Conservation (phyloP, 2,113 vertebrate genomes). For the Gymnarchus niloticus region DNA sequence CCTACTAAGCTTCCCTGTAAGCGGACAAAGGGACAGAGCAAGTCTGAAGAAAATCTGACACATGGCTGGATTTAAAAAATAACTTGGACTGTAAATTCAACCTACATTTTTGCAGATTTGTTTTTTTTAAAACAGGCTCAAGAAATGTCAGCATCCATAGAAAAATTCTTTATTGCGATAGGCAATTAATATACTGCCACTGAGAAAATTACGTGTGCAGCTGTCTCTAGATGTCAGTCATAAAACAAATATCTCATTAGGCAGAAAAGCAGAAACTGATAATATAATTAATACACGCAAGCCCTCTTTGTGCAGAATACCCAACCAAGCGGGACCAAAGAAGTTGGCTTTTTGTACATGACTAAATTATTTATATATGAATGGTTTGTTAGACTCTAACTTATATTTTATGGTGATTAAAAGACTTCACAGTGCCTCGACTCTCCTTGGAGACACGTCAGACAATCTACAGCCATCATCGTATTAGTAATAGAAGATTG, state of each 20-base stretch:
- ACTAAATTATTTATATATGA: conserved; percentile 22
- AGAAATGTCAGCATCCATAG: not conserved
- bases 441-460: too few relatives aligned
- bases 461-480: not conserved
- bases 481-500: not conserved
- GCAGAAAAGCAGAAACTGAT: conserved; percentile 14
- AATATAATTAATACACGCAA: conserved; percentile 6
- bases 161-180: not conserved
- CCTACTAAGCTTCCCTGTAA: not conserved
- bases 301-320: not conserved
- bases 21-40: not conserved
- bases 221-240: not conserved
- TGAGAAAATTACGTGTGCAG: not conserved
- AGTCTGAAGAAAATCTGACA: not conserved
- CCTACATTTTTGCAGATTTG: not conserved
- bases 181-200: conserved; percentile 7
- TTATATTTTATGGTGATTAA: not conserved
- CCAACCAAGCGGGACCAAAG: not conserved
- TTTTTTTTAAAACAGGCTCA: not conserved
- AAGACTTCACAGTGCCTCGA: not conserved
- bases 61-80: not conserved
- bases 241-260: conserved; percentile 19
- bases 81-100: not conserved
- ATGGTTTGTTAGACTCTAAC: not conserved
- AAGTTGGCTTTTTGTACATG: not conserved